Conservation (phyloP, 2,113 vertebrate species). For the Ctenodactylus gundi region DNA sequence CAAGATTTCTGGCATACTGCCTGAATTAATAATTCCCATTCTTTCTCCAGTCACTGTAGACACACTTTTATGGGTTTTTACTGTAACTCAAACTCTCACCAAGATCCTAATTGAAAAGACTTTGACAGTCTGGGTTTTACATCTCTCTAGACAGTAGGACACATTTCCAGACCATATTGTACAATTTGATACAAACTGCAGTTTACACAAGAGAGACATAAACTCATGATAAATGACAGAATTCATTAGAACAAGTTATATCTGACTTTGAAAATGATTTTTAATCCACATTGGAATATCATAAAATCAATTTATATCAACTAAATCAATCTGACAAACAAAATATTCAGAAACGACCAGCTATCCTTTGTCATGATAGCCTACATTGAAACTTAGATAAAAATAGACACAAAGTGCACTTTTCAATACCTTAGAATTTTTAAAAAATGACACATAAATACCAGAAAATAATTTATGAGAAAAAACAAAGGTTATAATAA, state of each 20-base stretch:
- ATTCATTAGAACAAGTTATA: slow-evolving; percentile 53
- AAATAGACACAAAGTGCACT: background rate
- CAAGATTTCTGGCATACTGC: background rate
- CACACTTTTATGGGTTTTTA: slow-evolving; percentile 11
- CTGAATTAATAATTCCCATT: background rate
- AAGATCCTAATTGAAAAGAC: slow-evolving; percentile 30
- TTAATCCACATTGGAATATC: background rate
- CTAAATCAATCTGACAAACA: slow-evolving; percentile 45
- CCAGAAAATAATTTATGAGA: background rate
- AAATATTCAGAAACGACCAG: background rate
- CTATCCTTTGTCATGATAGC: background rate
- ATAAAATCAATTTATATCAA: background rate
- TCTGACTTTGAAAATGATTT: slow-evolving; percentile 56
- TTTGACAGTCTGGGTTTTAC: slow-evolving; percentile 41
- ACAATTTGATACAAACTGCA: slow-evolving; percentile 40
- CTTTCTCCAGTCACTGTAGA: background rate
- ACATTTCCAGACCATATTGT: slow-evolving; percentile 40
- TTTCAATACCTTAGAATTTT: background rate
- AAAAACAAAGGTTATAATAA: too few species aligned
- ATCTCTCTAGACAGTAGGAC: slow-evolving; percentile 23
- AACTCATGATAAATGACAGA: slow-evolving; percentile 63
- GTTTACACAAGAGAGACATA: slow-evolving; percentile 54
- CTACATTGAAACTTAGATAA: background rate
- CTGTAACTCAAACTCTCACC: background rate
- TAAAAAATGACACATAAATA: too few species aligned